phyloP scores from a whole-genome alignment of 2,113 vertebrate genomes.

The Clarias gariepinus region DNA sequence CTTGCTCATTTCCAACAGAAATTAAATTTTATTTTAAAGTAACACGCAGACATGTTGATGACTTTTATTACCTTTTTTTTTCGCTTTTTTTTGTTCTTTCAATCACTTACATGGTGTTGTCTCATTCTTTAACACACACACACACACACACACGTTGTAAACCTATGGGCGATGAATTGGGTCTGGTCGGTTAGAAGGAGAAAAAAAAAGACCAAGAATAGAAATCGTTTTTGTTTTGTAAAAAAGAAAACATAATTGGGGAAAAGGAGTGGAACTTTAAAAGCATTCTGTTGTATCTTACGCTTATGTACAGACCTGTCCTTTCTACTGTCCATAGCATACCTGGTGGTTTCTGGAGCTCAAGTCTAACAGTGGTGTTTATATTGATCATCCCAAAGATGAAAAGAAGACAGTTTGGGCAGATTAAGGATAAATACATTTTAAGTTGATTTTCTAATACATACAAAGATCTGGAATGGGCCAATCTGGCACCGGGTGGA shows the following conservation, averaged over 20 bases:
- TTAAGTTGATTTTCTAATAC: neutral
- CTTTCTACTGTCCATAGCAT: neutral
- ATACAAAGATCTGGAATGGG: neutral
- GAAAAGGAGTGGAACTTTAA: neutral
- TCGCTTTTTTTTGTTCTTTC: too few species aligned
- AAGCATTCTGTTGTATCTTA: neutral
- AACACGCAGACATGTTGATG: neutral
- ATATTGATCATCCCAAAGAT: neutral
- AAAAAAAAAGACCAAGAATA: neutral
- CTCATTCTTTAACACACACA: neutral
- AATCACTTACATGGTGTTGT: neutral
- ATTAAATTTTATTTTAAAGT: neutral
- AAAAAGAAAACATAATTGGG: neutral
- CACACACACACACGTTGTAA: neutral
- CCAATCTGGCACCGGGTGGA: neutral
- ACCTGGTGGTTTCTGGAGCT: neutral
- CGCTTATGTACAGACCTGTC: neutral
- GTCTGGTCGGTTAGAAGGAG: neutral
- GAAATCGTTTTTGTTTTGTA: neutral
- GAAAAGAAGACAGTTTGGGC: neutral
- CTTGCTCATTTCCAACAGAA: neutral
- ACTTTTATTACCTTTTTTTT: neutral
- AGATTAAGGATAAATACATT: neutral
- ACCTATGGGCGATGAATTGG: neutral
- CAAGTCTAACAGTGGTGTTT: neutral